These are phyloP conservation scores for Oncorhynchus nerka DNA, from an alignment of 2,113 vertebrate genomes.

Conservation along the genomic window DNA sequence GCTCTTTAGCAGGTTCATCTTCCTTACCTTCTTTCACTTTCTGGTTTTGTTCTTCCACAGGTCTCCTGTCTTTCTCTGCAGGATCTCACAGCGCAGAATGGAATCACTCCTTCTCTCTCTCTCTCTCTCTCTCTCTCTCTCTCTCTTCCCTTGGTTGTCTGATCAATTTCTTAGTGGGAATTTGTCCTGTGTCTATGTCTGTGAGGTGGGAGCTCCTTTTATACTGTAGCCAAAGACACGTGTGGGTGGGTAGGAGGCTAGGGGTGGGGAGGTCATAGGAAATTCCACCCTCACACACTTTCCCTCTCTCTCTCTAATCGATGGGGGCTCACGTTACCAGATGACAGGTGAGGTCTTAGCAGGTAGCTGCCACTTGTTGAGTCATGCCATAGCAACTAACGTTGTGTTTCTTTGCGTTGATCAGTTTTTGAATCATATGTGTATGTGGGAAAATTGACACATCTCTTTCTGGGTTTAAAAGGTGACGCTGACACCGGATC, in stretches of 20 bases:
- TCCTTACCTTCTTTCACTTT: constrained; percentile 42
- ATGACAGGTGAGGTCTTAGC: constrained; percentile 1
- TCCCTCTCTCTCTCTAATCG: background rate
- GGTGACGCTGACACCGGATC: background rate
- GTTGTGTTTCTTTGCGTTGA: background rate
- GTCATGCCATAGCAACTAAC: too few relatives aligned
- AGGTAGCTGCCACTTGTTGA: background rate
- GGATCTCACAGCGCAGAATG: constrained; percentile 16
- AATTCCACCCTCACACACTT: background rate
- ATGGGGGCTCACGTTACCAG: background rate
- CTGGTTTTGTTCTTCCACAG: constrained; percentile 2
- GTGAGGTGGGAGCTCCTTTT: too few relatives aligned
- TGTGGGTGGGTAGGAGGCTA: background rate
- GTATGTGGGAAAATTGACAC: too few relatives aligned
- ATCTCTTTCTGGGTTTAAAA: background rate
- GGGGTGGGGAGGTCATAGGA: background rate
- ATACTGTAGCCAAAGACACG: background rate
- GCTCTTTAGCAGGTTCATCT: background rate
- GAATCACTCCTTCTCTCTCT: constrained; percentile 10
- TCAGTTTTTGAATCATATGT: background rate
- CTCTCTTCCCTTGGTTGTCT: background rate
- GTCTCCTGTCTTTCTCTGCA: background rate
- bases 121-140: constrained; percentile 11
- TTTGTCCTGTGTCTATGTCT: too few relatives aligned
- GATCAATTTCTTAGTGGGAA: too few relatives aligned